phyloP scores from a whole-genome alignment of 2,113 vertebrate species.

The Gadus macrocephalus region DNA sequence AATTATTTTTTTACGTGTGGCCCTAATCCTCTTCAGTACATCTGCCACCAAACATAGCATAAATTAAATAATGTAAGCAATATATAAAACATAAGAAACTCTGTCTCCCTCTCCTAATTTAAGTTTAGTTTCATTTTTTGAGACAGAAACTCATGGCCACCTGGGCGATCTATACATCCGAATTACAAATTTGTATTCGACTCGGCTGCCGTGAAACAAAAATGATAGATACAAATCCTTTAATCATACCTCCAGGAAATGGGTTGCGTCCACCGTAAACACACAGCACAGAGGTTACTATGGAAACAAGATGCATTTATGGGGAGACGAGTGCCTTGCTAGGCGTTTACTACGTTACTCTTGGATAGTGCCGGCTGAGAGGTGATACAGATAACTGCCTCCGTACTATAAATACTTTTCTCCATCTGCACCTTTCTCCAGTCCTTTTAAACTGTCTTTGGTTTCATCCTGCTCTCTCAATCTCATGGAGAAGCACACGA shows the following conservation, averaged over 20 bases:
- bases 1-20: too few species aligned
- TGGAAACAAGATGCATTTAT: constrained; percentile 13
- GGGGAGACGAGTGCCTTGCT: background rate
- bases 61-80: too few species aligned
- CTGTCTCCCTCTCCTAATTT: too few species aligned
- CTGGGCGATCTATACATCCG: too few species aligned
- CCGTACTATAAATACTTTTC: background rate
- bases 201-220: too few species aligned
- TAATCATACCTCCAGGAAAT: constrained; percentile 8
- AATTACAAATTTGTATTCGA: too few species aligned
- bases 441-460: background rate
- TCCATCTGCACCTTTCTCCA: background rate
- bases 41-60: too few species aligned
- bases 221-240: too few species aligned
- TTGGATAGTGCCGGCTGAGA: background rate
- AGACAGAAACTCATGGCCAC: too few species aligned
- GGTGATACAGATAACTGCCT: background rate
- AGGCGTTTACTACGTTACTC: background rate
- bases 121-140: too few species aligned
- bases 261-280: background rate
- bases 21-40: too few species aligned
- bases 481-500: background rate
- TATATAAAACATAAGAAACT: too few species aligned
- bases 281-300: background rate
- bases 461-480: background rate